Evolutionary conservation across 2,113 vertebrate species (phyloP), one percentile per base, ranked within the genome.

Genomic region (Seriola aureovittata): DNA sequence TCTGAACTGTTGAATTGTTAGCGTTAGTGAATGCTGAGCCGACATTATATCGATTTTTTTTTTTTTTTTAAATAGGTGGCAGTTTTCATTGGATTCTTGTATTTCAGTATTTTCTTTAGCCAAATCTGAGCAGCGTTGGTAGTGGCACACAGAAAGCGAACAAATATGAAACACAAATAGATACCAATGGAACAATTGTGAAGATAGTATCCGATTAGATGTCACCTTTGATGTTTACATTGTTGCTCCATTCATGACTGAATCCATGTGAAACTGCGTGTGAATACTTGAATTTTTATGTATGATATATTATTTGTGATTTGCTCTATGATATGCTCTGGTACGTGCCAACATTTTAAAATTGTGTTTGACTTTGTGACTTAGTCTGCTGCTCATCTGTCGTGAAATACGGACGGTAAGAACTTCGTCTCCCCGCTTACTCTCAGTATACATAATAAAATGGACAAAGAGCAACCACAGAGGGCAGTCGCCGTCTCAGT

Each of bases 381-480:
- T 29, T 29, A 29, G 29, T 29, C 29, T 29, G 2, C 78, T 54
- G 7, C 29, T 58, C 29, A 23, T 59, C 4, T 52, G 9, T 38
- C 54, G 38, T 44, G 6, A 60, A 67, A 44, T 25, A 23, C 23
- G 21, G 21, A 60, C 4, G 1, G 44, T 46, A 13, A 46, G 14
- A 36, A 16, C 52, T 75, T 50, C 17, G 9, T 13, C 14, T 67
- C 59, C 19, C 29, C 11, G 1, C 57, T 38, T 65, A 8, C 1
- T 70, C 12, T 34, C 42, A 46, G 17, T n/a, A 12, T 17, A n/a
- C 64, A 57, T 63, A 23, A 72, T 40, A 81, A 55, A 75, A 63
- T 5, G 36, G 50, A 78, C 38, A 64, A 85, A 84, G 63, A 83
- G 58, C 74, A 78, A 70, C 52, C 12, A 4, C 59, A 81, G 73